These are phyloP conservation scores for Heliornis fulica DNA, from an alignment of 2,113 vertebrate species.

Conservation along the genomic window DNA sequence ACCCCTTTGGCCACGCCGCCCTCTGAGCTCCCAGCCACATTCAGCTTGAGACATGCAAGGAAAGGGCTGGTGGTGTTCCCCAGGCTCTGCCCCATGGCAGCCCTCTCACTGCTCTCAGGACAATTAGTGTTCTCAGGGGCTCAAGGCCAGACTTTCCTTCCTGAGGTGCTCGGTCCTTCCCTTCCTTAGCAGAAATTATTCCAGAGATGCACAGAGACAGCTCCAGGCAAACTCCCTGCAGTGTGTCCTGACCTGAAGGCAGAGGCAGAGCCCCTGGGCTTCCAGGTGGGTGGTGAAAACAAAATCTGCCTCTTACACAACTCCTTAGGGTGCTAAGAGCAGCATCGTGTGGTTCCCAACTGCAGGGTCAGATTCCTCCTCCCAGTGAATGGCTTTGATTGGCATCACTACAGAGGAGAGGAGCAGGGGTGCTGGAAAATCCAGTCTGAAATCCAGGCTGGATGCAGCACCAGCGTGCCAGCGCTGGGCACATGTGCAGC, in stretches of 20 bases:
- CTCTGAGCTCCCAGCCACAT: fast-evolving
- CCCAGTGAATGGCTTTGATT: not conserved
- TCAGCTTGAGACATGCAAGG: not conserved
- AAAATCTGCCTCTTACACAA: not conserved
- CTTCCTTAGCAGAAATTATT: not conserved
- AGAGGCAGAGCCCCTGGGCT: not conserved
- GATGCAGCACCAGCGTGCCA: not conserved
- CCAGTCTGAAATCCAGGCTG: not conserved
- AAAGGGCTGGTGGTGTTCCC: no score
- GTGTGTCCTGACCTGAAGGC: not conserved
- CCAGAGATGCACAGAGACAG: not conserved
- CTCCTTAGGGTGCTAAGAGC: not conserved
- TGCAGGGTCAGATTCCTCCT: not conserved
- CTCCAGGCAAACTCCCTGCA: not conserved
- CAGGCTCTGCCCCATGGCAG: not conserved
- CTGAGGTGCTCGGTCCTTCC: not conserved
- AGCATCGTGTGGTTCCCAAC: not conserved
- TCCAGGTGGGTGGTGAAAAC: not conserved
- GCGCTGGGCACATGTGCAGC: not conserved
- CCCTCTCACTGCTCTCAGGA: fast-evolving
- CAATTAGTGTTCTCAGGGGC: not conserved
- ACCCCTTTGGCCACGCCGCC: not conserved
- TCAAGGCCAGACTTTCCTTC: not conserved
- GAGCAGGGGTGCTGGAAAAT: not conserved
- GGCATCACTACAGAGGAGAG: not conserved